These are phyloP conservation scores for Dendrolimus punctatus DNA, from an alignment of 1,140 invertebrate genomes.

Conservation along the genomic window DNA sequence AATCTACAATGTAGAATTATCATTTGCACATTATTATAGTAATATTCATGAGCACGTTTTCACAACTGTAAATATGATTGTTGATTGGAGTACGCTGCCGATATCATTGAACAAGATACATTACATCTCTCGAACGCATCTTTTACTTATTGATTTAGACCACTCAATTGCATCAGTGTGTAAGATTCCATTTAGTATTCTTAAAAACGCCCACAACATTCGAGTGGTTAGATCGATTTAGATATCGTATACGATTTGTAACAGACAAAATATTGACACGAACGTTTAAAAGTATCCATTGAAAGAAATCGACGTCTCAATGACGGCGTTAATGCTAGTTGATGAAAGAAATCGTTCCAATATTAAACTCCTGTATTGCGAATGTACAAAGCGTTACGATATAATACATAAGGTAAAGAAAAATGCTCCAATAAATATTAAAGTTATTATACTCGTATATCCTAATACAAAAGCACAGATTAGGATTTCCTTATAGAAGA, in stretches of 20 bases:
- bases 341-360: conserved; percentile 7
- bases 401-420: no score
- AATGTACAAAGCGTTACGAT: neutral
- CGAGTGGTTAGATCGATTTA: conserved; percentile 4
- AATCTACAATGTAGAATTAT: no score
- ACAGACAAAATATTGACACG: neutral
- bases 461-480: no score
- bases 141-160: neutral
- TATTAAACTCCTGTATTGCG: neutral
- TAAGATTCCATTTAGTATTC: conserved; percentile 1
- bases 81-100: no score
- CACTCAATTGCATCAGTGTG: neutral
- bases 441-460: no score
- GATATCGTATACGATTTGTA: conserved; percentile 4
- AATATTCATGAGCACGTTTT: no score
- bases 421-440: no score
- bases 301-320: conserved; percentile 1
- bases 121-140: no score
- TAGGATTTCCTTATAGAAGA: no score
- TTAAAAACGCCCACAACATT: neutral
- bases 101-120: no score
- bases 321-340: conserved; percentile 5
- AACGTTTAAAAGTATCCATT: neutral
- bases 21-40: no score
- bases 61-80: no score